Evolutionary conservation across 2,113 vertebrate species (phyloP).

Genomic region (Sinocyclocheilus grahami): DNA sequence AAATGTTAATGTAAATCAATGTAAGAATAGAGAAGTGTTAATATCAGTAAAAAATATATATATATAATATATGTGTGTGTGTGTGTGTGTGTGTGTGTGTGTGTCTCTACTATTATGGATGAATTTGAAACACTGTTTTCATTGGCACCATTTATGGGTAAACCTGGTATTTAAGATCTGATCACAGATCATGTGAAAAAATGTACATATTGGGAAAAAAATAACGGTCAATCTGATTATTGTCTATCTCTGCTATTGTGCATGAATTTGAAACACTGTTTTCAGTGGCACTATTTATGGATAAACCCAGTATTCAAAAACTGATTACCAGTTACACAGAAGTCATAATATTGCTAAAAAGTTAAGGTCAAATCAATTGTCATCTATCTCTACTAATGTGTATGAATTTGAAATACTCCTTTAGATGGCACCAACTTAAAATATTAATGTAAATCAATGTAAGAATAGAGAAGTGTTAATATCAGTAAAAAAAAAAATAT

Average conservation of each 20-base stretch:
- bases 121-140: background rate
- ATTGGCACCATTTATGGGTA: background rate
- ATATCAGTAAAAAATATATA: too few species aligned
- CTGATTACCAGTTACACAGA: too few species aligned
- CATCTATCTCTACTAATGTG: background rate
- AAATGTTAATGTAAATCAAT: background rate
- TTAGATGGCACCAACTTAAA: background rate
- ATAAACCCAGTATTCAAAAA: background rate
- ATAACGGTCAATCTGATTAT: background rate
- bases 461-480: too few species aligned
- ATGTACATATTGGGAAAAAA: background rate
- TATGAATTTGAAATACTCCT: background rate
- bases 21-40: too few species aligned
- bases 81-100: too few species aligned
- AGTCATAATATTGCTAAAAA: too few species aligned
- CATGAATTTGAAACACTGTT: background rate
- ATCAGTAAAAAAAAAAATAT: too few species aligned
- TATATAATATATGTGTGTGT: too few species aligned
- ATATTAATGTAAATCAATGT: background rate
- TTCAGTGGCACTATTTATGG: background rate
- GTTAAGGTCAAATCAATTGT: too few species aligned
- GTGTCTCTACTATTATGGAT: too few species aligned
- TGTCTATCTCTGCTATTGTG: background rate
- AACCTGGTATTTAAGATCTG: background rate
- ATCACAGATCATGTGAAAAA: too few species aligned